Evolutionary conservation across 2,888 invertebrate species (phyloP).

Genomic region (Itoplectis maculator): DNA sequence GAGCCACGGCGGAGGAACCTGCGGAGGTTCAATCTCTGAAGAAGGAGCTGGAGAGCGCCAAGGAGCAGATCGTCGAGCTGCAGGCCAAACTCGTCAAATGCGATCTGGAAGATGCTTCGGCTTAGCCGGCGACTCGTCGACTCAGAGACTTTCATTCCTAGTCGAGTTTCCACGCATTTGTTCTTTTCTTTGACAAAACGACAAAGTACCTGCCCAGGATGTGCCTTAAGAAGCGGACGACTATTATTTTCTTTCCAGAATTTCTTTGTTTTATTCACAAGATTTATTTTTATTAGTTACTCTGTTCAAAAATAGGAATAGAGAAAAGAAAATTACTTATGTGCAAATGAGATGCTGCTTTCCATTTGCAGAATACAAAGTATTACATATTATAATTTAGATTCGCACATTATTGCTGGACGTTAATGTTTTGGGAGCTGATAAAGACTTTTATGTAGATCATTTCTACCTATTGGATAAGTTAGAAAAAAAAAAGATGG

Average conservation of each 20-base stretch:
- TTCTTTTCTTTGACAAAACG: constrained; percentile 7
- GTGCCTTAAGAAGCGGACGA: constrained; percentile 57
- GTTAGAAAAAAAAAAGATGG: not conserved
- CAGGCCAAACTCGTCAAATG: constrained; percentile 87
- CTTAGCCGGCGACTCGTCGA: constrained; percentile 9
- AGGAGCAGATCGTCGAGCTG: constrained; percentile 87
- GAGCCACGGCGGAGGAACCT: constrained; percentile 83
- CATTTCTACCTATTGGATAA: not conserved
- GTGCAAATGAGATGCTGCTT: constrained; percentile 40
- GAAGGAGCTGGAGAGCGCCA: constrained; percentile 87
- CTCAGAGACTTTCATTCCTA: constrained; percentile 59
- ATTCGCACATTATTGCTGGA: constrained; percentile 4
- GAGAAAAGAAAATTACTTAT: not conserved
- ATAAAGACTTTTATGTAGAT: constrained; percentile 13
- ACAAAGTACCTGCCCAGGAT: constrained; percentile 35
- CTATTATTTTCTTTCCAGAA: constrained; percentile 42
- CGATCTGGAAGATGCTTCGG: constrained; percentile 70
- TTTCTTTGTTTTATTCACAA: constrained; percentile 12
- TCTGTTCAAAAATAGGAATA: not conserved
- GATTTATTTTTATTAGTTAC: constrained; percentile 19
- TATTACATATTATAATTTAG: constrained; percentile 30
- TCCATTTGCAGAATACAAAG: constrained; percentile 38
- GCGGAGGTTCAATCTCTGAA: constrained; percentile 85
- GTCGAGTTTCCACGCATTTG: constrained; percentile 35
- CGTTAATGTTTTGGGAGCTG: not conserved